Percentiles rank a stretch among this genome's conserved stretches.
phyloP scores from a whole-genome alignment of 2,888 invertebrate genomes.

The Nipponacmea schrenckii region DNA sequence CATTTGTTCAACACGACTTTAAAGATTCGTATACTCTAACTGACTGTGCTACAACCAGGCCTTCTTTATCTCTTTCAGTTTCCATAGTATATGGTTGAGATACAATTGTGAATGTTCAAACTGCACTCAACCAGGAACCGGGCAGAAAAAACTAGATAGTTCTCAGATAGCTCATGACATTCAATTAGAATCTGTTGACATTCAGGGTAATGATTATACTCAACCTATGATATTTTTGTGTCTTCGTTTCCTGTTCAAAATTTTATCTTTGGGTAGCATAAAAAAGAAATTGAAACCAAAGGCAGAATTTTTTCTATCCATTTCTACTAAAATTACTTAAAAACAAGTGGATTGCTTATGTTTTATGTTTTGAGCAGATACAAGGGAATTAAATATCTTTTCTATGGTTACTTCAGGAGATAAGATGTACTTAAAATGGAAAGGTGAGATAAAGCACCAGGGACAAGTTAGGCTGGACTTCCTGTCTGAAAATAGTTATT shows the following conservation, averaged over 20 bases:
- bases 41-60: no score
- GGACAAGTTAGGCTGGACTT: slow-evolving; percentile 34
- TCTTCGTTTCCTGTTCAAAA: no score
- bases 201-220: slow-evolving; percentile 19
- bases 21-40: no score
- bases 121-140: slow-evolving; percentile 41
- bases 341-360: no score
- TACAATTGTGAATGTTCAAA: slow-evolving; percentile 46
- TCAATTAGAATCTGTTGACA: slow-evolving; percentile 21
- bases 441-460: slow-evolving; percentile 29
- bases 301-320: no score
- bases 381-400: background rate
- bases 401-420: slow-evolving; percentile 15
- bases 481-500: slow-evolving; percentile 34
- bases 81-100: slow-evolving; percentile 46
- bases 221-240: no score
- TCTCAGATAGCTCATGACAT: slow-evolving; percentile 30
- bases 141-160: slow-evolving; percentile 38
- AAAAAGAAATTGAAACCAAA: no score
- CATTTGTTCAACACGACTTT: no score
- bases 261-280: no score
- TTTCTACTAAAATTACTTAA: no score
- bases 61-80: slow-evolving; percentile 35
- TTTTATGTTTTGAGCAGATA: no score
- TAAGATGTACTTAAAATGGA: slow-evolving; percentile 27